phyloP scores from a whole-genome alignment of 2,888 invertebrate genomes.

The Idaea aversata region DNA sequence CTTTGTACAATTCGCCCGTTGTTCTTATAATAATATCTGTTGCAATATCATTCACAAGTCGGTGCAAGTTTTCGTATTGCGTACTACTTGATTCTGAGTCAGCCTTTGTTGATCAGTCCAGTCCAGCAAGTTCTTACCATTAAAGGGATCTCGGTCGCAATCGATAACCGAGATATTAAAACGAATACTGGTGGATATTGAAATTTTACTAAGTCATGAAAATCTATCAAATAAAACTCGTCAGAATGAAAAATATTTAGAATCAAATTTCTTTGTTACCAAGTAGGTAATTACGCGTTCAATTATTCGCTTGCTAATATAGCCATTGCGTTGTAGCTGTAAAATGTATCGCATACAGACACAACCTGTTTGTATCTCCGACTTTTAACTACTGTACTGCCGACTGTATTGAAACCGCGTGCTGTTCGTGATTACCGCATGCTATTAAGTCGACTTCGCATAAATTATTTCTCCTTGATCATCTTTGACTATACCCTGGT shows the following conservation, averaged over 20 bases:
- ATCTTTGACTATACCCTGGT: neutral
- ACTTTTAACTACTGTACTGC: neutral
- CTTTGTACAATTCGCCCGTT: neutral
- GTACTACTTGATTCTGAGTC: slow-evolving; percentile 3
- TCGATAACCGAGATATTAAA: neutral
- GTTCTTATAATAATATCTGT: neutral
- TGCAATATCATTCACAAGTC: neutral
- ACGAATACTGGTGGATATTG: neutral
- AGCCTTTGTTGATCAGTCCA: neutral
- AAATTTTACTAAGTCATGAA: neutral
- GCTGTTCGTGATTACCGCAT: too few relatives aligned
- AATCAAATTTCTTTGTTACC: too few relatives aligned
- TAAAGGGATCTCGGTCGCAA: neutral
- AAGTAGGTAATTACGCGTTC: neutral
- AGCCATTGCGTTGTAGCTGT: neutral
- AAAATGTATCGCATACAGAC: neutral
- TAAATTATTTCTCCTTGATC: too few relatives aligned
- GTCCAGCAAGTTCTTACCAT: slow-evolving; percentile 4
- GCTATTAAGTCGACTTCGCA: too few relatives aligned
- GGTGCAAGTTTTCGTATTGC: neutral
- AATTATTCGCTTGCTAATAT: neutral
- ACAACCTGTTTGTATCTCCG: neutral
- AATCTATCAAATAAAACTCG: too few relatives aligned
- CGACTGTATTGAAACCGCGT: too few relatives aligned
- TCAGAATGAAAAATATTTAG: too few relatives aligned